Percentiles rank a stretch among this genome's conserved stretches.
Conservation (phyloP, 2,797 vertebrate genomes). For the Cyclopterus lumpus region DNA sequence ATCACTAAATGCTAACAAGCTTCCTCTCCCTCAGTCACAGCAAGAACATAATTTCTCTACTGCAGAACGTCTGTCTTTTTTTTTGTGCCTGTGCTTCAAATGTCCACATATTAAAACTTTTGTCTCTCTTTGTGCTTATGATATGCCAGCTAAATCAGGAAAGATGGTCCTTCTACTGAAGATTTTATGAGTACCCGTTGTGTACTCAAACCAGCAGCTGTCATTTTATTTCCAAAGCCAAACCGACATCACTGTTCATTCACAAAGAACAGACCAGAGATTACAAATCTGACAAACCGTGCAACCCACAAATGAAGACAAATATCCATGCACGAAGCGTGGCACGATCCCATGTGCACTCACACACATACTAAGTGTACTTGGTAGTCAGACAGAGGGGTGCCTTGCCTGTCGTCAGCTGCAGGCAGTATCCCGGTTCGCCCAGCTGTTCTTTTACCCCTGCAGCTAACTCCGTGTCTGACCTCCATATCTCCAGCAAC, state of each 20-base stretch:
- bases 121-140: slow-evolving; percentile 10
- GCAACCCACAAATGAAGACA: slow-evolving; percentile 36
- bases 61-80: background rate
- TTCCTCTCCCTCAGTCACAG: background rate
- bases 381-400: slow-evolving; percentile 44
- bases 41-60: slow-evolving; percentile 32
- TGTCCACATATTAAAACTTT: background rate
- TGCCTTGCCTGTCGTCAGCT: slow-evolving; percentile 57
- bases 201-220: slow-evolving; percentile 34
- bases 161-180: background rate
- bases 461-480: slow-evolving; percentile 61
- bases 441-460: slow-evolving; percentile 75
- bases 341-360: slow-evolving; percentile 28
- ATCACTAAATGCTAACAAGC: slow-evolving; percentile 41
- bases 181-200: slow-evolving; percentile 42
- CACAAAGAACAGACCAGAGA: slow-evolving; percentile 41
- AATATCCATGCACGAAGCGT: slow-evolving; percentile 44
- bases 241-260: slow-evolving; percentile 14
- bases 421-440: slow-evolving; percentile 45
- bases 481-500: slow-evolving; percentile 69
- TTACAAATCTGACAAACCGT: slow-evolving; percentile 47
- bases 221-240: slow-evolving; percentile 33
- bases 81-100: slow-evolving; percentile 1
- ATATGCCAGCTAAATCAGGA: slow-evolving; percentile 39
- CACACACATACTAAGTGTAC: slow-evolving; percentile 27